Conservation (phyloP, 2,888 invertebrate species). For the Orthonevra nobilis region DNA sequence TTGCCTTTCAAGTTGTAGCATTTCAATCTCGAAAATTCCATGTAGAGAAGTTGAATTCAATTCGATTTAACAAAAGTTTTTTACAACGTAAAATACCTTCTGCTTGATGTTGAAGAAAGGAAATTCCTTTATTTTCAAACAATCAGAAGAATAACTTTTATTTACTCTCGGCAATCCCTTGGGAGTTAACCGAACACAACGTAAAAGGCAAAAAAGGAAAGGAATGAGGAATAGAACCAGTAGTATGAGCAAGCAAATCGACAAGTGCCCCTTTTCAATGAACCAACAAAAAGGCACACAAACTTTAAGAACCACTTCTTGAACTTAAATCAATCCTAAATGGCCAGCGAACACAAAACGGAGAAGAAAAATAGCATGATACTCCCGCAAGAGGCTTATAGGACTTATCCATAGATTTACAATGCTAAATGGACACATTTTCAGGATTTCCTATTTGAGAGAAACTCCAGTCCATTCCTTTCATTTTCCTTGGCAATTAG, state of each 20-base stretch:
- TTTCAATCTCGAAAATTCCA: conserved; percentile 34
- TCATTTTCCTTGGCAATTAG: conserved; percentile 19
- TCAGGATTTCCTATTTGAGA: conserved; percentile 37
- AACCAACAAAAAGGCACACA: neutral
- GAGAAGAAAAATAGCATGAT: neutral
- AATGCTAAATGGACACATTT: conserved; percentile 46
- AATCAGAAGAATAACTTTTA: conserved; percentile 22
- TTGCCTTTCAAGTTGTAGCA: conserved; percentile 23
- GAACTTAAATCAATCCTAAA: conserved; percentile 16
- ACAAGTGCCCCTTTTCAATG: conserved; percentile 13
- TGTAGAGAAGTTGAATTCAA: conserved; percentile 30
- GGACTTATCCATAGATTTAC: conserved; percentile 22
- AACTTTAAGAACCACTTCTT: conserved; percentile 4
- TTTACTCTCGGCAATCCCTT: conserved; percentile 4
- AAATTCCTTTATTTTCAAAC: neutral
- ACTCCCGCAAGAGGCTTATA: conserved; percentile 6
- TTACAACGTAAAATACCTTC: conserved; percentile 16
- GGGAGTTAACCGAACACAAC: neutral
- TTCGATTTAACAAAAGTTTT: conserved; percentile 28
- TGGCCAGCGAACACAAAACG: neutral
- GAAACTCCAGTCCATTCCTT: conserved; percentile 11
- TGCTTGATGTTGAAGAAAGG: conserved; percentile 10
- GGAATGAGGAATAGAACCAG: too few species aligned
- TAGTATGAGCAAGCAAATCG: conserved; percentile 35
- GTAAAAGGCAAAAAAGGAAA: neutral